Conservation (phyloP, 2,797 vertebrate species). For the Benthosema pterotum region DNA sequence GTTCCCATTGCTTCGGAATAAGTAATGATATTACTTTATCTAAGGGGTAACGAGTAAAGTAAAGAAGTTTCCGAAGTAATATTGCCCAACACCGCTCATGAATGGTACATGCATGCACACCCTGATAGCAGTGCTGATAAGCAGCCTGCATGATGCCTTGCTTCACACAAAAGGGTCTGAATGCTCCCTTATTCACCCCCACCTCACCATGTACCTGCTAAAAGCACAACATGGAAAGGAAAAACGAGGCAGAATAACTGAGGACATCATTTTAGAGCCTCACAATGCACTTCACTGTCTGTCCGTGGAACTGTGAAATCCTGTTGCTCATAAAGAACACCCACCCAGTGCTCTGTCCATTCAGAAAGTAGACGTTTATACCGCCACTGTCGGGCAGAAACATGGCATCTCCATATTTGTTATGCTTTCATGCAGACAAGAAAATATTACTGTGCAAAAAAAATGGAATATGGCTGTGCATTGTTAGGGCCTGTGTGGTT, state of each 20-base stretch:
- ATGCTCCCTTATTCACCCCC: not conserved
- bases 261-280: conserved; percentile 30
- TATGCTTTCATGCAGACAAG: conserved; percentile 26
- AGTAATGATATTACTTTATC: no score
- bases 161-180: not conserved
- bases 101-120: no score
- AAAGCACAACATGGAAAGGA: not conserved
- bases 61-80: no score
- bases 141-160: no score
- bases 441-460: no score
- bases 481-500: no score
- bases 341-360: not conserved
- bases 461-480: no score
- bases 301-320: conserved; percentile 52
- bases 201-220: not conserved
- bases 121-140: no score
- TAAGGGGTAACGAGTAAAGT: no score
- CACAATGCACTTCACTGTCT: conserved; percentile 15
- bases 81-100: no score
- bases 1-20: no score
- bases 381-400: no score
- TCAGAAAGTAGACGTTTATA: conserved; percentile 25
- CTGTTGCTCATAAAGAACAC: conserved; percentile 38
- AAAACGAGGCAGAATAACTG: not conserved
- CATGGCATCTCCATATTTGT: conserved; percentile 12